A percentile compares a stretch with the other conserved stretches of the same genome.
Evolutionary conservation across 2,113 vertebrate genomes (phyloP).

Genomic region (Diphyllodes magnificus): DNA sequence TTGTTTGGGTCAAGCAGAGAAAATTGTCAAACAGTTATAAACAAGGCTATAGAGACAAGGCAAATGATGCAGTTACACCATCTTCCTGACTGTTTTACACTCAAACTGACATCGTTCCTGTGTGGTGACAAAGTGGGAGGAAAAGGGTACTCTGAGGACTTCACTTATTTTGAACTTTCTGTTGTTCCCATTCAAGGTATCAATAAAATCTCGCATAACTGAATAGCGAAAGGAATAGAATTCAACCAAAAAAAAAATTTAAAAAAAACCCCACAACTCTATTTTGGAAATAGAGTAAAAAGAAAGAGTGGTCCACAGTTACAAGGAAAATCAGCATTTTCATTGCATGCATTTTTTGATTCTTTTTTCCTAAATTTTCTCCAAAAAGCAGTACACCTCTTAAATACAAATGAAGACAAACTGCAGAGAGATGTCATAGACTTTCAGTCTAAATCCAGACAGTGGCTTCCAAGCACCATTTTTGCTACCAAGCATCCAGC

Average conservation of each 20-base stretch:
- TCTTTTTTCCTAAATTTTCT: background rate
- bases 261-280: fast-evolving
- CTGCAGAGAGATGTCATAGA: background rate
- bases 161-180: background rate
- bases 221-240: background rate
- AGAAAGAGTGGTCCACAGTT: too few relatives aligned
- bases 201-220: background rate
- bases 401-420: background rate
- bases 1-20: constrained; percentile 49
- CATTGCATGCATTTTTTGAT: fast-evolving
- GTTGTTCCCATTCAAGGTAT: background rate
- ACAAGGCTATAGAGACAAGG: background rate
- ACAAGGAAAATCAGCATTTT: background rate
- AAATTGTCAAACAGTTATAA: background rate
- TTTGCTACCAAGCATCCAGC: background rate
- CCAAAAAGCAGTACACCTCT: background rate
- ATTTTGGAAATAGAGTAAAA: background rate
- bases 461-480: background rate
- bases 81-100: background rate
- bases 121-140: background rate
- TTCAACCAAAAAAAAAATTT: background rate
- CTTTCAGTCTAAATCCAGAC: background rate
- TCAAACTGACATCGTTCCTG: background rate
- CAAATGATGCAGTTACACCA: background rate
- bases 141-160: background rate